Percentiles rank a stretch among this genome's conserved stretches.
These are phyloP conservation scores for Chiloscyllium plagiosum DNA, from an alignment of 2,113 vertebrate genomes.

Conservation along the genomic window DNA sequence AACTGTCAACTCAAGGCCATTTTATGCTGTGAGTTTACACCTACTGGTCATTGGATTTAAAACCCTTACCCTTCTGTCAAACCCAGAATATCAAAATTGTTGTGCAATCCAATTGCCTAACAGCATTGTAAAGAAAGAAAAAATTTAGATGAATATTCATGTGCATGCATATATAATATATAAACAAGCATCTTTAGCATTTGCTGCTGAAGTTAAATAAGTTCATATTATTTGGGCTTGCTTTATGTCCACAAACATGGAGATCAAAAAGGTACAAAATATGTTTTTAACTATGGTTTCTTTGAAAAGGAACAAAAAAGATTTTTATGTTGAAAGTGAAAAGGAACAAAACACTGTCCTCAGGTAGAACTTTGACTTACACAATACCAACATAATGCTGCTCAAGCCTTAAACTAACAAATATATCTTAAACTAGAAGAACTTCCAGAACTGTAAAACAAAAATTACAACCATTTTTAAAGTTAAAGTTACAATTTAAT, in stretches of 20 bases:
- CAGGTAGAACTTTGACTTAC: background rate
- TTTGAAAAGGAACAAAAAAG: background rate
- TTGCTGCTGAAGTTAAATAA: background rate
- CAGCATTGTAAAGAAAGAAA: background rate
- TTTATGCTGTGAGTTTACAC: background rate
- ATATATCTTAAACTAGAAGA: background rate
- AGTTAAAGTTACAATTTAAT: background rate
- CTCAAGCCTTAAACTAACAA: conserved; percentile 2
- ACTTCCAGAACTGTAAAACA: conserved; percentile 23
- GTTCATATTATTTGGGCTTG: background rate
- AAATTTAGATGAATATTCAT: background rate
- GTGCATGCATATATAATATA: background rate
- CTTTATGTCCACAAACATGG: conserved; percentile 13
- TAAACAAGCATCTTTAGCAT: background rate
- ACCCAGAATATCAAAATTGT: background rate
- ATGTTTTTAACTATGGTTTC: background rate
- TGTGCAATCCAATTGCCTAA: background rate
- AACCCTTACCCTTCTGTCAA: background rate
- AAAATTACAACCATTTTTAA: conserved; percentile 25
- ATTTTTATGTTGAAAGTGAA: background rate
- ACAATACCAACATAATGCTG: conserved; percentile 21
- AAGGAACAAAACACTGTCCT: background rate
- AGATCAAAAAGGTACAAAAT: conserved; percentile 13
- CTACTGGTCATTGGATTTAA: background rate
- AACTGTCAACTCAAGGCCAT: background rate